Evolutionary conservation across 2,888 invertebrate genomes (phyloP).

Genomic region (Lathronympha strigana): DNA sequence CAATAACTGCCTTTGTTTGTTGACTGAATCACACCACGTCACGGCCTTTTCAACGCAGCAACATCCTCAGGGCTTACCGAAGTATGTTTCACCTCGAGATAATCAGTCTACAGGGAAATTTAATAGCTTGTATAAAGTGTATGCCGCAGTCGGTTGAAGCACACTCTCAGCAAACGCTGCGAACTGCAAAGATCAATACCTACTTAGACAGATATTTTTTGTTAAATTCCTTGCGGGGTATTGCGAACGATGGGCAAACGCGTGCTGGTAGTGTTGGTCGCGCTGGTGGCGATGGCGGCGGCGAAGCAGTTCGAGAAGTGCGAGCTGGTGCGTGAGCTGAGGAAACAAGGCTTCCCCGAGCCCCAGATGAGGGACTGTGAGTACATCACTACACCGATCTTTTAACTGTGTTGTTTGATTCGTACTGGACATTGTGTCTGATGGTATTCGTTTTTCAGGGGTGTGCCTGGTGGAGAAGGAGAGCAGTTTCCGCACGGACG

Average conservation of each 20-base stretch:
- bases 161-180: conserved; percentile 5
- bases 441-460: conserved; percentile 51
- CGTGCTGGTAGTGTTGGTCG: conserved; percentile 15
- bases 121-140: conserved; percentile 19
- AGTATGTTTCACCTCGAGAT: conserved; percentile 10
- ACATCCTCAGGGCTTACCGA: conserved; percentile 17
- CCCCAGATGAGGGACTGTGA: conserved; percentile 44
- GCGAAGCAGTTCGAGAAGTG: conserved; percentile 43
- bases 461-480: conserved; percentile 70
- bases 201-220: not conserved
- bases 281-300: conserved; percentile 21
- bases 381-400: not conserved
- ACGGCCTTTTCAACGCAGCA: not conserved
- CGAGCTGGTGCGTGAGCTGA: conserved; percentile 44
- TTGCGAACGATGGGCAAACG: conserved; percentile 5
- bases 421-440: not conserved
- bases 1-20: not conserved
- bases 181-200: too few relatives aligned
- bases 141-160: not conserved
- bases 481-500: conserved; percentile 66
- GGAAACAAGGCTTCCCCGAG: conserved; percentile 44
- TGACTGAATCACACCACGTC: conserved; percentile 18
- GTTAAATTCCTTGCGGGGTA: not conserved
- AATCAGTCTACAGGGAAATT: conserved; percentile 21
- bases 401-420: not conserved